These are phyloP conservation scores for Cuculus canorus DNA, from an alignment of 2,797 vertebrate species.

Conservation along the genomic window DNA sequence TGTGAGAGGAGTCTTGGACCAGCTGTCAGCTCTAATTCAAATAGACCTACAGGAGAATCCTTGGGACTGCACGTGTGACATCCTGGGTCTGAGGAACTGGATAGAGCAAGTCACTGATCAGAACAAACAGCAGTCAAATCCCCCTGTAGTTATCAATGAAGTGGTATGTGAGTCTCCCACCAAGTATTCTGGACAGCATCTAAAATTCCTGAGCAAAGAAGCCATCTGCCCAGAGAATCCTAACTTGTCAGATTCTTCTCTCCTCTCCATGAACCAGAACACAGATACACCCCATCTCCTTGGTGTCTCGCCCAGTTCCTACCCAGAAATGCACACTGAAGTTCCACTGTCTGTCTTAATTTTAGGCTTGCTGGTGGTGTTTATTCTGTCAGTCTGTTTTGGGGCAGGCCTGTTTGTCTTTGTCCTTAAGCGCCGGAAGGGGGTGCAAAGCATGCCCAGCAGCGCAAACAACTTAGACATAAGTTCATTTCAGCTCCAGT, in stretches of 20 bases:
- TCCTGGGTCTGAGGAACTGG: conserved; percentile 96
- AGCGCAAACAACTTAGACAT: conserved; percentile 90
- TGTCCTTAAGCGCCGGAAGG: conserved; percentile 93
- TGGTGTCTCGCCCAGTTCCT: conserved; percentile 82
- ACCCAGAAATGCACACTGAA: conserved; percentile 88
- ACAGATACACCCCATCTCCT: conserved; percentile 78
- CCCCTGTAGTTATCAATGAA: conserved; percentile 93
- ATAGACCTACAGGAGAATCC: conserved; percentile 98
- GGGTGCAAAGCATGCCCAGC: conserved; percentile 84
- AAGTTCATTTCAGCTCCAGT: conserved; percentile 94
- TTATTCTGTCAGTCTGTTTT: conserved; percentile 96
- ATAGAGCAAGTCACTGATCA: conserved; percentile 84
- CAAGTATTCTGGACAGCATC: conserved; percentile 89
- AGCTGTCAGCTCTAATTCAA: conserved; percentile 95
- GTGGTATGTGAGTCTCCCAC: conserved; percentile 95
- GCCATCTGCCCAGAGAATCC: conserved; percentile 92
- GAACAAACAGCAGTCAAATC: conserved; percentile 80
- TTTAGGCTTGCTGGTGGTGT: conserved; percentile 94
- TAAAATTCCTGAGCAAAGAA: conserved; percentile 92
- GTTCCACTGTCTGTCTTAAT: conserved; percentile 97
- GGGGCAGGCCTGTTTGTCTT: conserved; percentile 97
- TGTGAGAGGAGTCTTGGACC: conserved; percentile 91
- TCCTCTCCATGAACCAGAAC: conserved; percentile 82
- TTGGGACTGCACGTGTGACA: conserved; percentile 97
- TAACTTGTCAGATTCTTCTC: conserved; percentile 81